phyloP scores from a whole-genome alignment of 2,888 invertebrate species.

The Catonia carolina region DNA sequence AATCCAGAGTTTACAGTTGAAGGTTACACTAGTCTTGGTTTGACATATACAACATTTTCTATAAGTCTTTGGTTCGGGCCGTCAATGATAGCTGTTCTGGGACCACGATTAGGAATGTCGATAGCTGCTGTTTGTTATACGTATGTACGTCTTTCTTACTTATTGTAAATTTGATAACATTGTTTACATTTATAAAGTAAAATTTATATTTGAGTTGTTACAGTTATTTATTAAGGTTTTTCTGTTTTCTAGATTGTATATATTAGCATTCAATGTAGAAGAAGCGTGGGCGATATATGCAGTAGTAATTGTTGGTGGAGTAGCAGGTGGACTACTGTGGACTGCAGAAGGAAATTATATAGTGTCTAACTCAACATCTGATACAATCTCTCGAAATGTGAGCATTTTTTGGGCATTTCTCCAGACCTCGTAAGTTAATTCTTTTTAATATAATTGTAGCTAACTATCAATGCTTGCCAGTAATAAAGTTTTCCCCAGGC shows the following conservation, averaged over 20 bases:
- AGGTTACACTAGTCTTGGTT: slow-evolving; percentile 30
- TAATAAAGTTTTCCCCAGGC: too few relatives aligned
- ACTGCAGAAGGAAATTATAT: slow-evolving; percentile 31
- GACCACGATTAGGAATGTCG: slow-evolving; percentile 28
- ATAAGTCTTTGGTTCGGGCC: slow-evolving; percentile 30
- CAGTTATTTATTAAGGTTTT: too few relatives aligned
- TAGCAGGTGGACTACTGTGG: slow-evolving; percentile 31
- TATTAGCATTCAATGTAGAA: slow-evolving; percentile 27
- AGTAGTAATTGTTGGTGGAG: slow-evolving; percentile 28
- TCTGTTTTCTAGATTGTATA: slow-evolving; percentile 28
- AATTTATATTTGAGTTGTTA: too few relatives aligned
- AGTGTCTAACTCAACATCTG: slow-evolving; percentile 26
- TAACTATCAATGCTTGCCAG: too few relatives aligned
- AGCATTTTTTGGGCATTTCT: slow-evolving; percentile 32
- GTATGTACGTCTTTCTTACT: slow-evolving; percentile 21
- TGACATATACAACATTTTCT: slow-evolving; percentile 29
- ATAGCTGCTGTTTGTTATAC: slow-evolving; percentile 27
- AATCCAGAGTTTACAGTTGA: slow-evolving; percentile 29
- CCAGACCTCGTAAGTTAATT: slow-evolving; percentile 29
- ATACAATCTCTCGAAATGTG: slow-evolving; percentile 29
- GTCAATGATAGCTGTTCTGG: slow-evolving; percentile 27
- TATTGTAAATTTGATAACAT: not conserved
- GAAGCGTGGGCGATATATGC: slow-evolving; percentile 29
- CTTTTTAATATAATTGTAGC: too few relatives aligned
- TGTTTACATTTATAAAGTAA: not conserved